Conservation (phyloP, 2,797 vertebrate genomes). For the Carapus acus region DNA sequence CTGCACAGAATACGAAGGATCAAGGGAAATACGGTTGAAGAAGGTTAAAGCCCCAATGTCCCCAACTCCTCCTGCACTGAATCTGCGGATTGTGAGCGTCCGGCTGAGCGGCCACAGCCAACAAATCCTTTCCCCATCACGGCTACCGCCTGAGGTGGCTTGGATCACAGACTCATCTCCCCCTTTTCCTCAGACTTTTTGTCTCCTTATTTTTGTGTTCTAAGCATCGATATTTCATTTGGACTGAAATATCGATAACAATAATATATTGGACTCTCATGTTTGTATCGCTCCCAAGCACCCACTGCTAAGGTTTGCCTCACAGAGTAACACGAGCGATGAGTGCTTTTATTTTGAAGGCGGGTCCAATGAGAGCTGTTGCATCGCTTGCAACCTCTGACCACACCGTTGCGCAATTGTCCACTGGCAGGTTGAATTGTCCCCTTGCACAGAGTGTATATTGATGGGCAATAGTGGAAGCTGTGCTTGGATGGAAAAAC, state of each 20-base stretch:
- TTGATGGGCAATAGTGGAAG: constrained; percentile 16
- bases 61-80: constrained; percentile 65
- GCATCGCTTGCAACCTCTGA: constrained; percentile 43
- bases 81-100: constrained; percentile 26
- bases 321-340: constrained; percentile 43
- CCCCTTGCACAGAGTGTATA: constrained; percentile 34
- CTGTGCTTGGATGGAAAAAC: constrained; percentile 25
- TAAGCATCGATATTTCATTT: constrained; percentile 20
- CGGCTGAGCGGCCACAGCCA: constrained; percentile 30
- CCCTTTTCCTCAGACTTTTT: constrained; percentile 28
- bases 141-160: too few relatives aligned
- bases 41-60: constrained; percentile 43
- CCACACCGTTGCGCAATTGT: constrained; percentile 25
- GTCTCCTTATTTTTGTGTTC: constrained; percentile 28
- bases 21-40: constrained; percentile 40
- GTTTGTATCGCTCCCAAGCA: constrained; percentile 24
- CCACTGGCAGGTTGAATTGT: constrained; percentile 21
- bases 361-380: constrained; percentile 39
- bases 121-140: constrained; percentile 31
- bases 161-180: constrained; percentile 43
- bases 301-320: constrained; percentile 31
- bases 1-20: constrained; percentile 21
- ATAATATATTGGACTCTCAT: too few relatives aligned
- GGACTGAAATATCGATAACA: too few relatives aligned
- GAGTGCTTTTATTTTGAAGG: constrained; percentile 46